These are phyloP conservation scores for Ichneumoninae sp. DNA, from an alignment of 2,888 invertebrate species.

Conservation along the genomic window DNA sequence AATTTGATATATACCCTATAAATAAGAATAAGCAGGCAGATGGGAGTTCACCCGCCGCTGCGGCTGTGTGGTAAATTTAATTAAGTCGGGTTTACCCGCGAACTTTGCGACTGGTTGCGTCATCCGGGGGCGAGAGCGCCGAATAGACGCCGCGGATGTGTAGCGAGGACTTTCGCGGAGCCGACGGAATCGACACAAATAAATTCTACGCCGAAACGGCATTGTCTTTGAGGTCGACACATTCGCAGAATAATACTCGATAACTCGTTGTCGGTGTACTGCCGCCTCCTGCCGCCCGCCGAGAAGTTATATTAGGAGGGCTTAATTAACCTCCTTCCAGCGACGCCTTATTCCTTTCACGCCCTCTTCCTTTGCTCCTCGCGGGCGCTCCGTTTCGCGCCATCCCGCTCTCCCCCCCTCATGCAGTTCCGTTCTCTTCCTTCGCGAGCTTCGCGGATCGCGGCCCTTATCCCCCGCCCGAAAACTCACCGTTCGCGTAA, in stretches of 20 bases:
- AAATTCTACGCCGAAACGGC: conserved; percentile 80
- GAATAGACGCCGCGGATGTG: conserved; percentile 24
- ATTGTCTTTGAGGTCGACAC: conserved; percentile 81
- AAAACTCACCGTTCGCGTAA: conserved; percentile 59
- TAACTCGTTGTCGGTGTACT: conserved; percentile 71
- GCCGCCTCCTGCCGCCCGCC: conserved; percentile 66
- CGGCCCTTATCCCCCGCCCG: conserved; percentile 40
- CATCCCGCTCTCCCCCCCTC: conserved; percentile 23
- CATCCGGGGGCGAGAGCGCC: conserved; percentile 1
- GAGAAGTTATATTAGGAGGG: conserved; percentile 80
- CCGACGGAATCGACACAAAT: conserved; percentile 74
- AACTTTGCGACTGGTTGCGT: conserved; percentile 47
- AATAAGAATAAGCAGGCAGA: conserved; percentile 1
- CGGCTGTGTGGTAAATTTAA: conserved; percentile 45
- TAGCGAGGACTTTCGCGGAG: conserved; percentile 33
- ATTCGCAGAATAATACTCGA: conserved; percentile 81
- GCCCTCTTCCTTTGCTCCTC: conserved; percentile 70
- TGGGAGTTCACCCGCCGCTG: background rate
- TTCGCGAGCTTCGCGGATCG: conserved; percentile 35
- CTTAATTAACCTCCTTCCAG: conserved; percentile 80
- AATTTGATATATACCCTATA: background rate
- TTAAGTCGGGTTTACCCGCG: conserved; percentile 34
- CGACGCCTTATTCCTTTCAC: conserved; percentile 70
- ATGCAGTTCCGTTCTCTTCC: conserved; percentile 33
- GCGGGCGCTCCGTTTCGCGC: conserved; percentile 36